A percentile compares a stretch with the other conserved stretches of the same genome.
Conservation (phyloP, 2,797 vertebrate species). For the Oreortyx pictus region DNA sequence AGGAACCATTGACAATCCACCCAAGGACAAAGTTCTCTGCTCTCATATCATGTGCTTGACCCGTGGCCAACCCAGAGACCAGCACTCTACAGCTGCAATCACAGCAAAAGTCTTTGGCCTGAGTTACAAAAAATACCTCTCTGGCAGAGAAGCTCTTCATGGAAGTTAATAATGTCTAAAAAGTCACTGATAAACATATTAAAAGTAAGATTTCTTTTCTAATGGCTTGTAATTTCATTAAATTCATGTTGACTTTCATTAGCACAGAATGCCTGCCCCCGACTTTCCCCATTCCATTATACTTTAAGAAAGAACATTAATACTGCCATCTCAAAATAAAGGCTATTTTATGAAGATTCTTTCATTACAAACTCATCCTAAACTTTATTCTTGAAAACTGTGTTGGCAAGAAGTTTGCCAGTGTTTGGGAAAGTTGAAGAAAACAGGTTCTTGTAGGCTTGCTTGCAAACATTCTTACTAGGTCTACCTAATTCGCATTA, state of each 20-base stretch:
- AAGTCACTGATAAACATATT: neutral
- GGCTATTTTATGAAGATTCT: neutral
- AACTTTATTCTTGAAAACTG: neutral
- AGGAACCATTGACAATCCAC: neutral
- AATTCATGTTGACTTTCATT: neutral
- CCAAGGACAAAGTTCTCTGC: neutral
- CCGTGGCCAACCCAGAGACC: neutral
- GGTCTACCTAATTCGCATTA: neutral
- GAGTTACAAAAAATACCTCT: neutral
- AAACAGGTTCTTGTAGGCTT: neutral
- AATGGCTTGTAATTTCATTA: neutral
- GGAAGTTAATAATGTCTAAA: neutral
- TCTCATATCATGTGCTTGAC: neutral
- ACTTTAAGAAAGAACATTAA: neutral
- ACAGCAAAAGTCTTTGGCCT: neutral
- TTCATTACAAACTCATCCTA: neutral
- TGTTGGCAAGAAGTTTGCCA: neutral
- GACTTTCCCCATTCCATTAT: neutral
- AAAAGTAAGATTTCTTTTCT: neutral
- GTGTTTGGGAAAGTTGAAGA: neutral
- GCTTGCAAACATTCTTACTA: neutral
- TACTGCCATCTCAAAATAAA: neutral
- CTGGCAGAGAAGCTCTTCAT: neutral
- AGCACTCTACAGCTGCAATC: neutral
- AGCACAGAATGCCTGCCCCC: neutral